Percentiles rank a stretch among this genome's conserved stretches.
Conservation (phyloP, 2,888 invertebrate species). For the Trichacis sp. region DNA sequence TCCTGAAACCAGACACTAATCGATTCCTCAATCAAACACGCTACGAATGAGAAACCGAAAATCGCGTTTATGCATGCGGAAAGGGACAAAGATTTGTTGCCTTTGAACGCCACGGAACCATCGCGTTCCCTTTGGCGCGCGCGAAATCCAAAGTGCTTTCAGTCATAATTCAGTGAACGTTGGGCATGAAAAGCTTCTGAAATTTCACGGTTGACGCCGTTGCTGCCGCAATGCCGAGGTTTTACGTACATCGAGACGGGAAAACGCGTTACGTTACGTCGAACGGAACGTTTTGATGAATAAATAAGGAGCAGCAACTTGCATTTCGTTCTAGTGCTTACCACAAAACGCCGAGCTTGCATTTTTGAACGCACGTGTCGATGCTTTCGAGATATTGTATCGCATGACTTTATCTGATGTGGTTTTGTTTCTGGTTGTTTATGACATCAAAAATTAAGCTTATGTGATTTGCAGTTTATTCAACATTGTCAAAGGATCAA, state of each 20-base stretch:
- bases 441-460: too few species aligned
- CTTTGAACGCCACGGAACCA: not conserved
- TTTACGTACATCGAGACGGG: slow-evolving; percentile 5
- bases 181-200: slow-evolving; percentile 39
- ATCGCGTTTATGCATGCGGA: not conserved
- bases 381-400: too few species aligned
- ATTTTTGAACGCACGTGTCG: too few species aligned
- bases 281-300: not conserved
- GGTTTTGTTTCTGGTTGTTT: too few species aligned
- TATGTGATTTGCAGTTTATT: too few species aligned
- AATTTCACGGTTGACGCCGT: slow-evolving; percentile 46
- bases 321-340: too few species aligned
- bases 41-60: not conserved
- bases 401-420: too few species aligned
- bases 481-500: too few species aligned
- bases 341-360: too few species aligned
- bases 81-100: not conserved
- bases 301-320: too few species aligned
- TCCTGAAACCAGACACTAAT: not conserved
- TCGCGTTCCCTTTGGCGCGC: slow-evolving; percentile 38
- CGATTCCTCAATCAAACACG: not conserved
- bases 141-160: slow-evolving; percentile 49
- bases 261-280: not conserved
- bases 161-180: slow-evolving; percentile 42
- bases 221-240: slow-evolving; percentile 7